Percentiles rank a stretch among this genome's conserved stretches.
Evolutionary conservation across 1,140 invertebrate species (phyloP).

Genomic region (Brachionus manjavacas): DNA sequence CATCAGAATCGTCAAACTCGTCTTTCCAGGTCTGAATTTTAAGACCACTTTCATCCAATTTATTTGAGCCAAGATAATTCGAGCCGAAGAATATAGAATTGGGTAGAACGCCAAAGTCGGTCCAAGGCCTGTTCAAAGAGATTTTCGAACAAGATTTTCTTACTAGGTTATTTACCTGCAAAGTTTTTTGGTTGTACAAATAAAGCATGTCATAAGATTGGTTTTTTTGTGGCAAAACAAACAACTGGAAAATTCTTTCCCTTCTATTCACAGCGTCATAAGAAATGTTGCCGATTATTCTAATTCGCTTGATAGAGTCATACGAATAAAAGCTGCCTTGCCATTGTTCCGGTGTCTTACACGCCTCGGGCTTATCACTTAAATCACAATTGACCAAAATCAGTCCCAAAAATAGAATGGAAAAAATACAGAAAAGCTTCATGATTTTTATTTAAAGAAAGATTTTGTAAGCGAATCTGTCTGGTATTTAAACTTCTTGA

Average conservation of each 20-base stretch:
- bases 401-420: neutral
- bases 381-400: neutral
- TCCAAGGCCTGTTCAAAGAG: neutral
- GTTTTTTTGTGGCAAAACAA: neutral
- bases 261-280: constrained; percentile 13
- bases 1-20: neutral
- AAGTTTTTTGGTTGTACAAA: neutral
- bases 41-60: neutral
- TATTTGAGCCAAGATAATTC: neutral
- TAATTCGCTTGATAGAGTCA: neutral
- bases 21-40: constrained; percentile 14
- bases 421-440: neutral
- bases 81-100: neutral
- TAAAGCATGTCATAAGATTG: neutral
- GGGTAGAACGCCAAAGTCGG: neutral
- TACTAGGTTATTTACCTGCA: neutral
- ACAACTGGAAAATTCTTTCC: neutral
- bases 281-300: neutral
- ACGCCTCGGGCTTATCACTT: neutral
- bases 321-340: neutral
- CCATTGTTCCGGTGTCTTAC: constrained; percentile 24
- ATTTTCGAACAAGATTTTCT: neutral
- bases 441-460: neutral
- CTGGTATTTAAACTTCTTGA: neutral
- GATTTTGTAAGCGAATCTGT: neutral